Percentiles rank a stretch among this genome's conserved stretches.
Evolutionary conservation across 2,797 vertebrate species (phyloP).

Genomic region (Denticeps clupeoides): DNA sequence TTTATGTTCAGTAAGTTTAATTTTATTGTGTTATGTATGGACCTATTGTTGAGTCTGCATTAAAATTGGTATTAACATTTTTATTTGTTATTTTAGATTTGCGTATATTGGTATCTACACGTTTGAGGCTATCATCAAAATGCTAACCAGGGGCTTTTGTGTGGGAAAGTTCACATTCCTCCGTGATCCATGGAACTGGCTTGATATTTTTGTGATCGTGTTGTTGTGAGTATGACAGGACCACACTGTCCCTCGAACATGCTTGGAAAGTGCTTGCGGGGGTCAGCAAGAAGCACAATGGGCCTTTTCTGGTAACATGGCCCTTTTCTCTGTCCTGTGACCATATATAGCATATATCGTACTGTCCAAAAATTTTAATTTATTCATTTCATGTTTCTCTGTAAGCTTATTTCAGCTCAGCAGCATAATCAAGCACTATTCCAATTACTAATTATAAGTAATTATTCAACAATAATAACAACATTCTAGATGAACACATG

Average conservation of each 20-base stretch:
- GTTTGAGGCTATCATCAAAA: constrained; percentile 80
- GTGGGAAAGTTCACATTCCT: constrained; percentile 84
- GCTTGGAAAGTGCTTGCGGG: no score
- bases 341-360: no score
- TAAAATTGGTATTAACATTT: background rate
- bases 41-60: background rate
- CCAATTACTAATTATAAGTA: no score
- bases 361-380: no score
- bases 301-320: no score
- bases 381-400: no score
- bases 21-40: background rate
- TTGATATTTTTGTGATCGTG: constrained; percentile 92
- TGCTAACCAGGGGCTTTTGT: constrained; percentile 84
- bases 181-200: constrained; percentile 93
- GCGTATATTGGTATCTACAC: constrained; percentile 88
- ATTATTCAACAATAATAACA: no score
- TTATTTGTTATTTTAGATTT: constrained; percentile 53
- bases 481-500: no score
- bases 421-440: constrained; percentile 79
- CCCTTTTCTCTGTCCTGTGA: constrained; percentile 3
- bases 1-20: constrained; percentile 78
- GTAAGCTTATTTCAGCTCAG: no score
- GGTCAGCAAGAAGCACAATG: background rate
- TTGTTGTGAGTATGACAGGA: constrained; percentile 76
- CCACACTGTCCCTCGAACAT: no score